Conservation (phyloP, 2,888 invertebrate genomes). For the Gastracanthus pulcherrimus region DNA sequence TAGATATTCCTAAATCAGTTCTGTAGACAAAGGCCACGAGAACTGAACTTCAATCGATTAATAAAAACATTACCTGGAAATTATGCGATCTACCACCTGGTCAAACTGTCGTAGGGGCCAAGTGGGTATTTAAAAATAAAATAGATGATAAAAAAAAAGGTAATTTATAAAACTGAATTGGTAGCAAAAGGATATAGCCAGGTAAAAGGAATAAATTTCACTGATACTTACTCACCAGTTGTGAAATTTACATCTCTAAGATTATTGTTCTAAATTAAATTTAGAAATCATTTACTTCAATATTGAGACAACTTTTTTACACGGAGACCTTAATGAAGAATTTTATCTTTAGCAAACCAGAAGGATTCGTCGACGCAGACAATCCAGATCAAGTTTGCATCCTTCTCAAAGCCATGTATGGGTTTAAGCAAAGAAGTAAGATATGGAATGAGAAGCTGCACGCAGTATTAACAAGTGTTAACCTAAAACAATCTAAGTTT, state of each 20-base stretch:
- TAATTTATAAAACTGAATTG: background rate
- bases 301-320: background rate
- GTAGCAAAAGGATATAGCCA: background rate
- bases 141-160: background rate
- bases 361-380: no score
- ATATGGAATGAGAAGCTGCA: slow-evolving; percentile 21
- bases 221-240: no score
- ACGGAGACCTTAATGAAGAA: no score
- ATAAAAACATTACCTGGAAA: background rate
- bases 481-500: background rate
- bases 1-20: background rate
- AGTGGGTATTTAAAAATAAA: slow-evolving; percentile 12
- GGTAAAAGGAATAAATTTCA: background rate
- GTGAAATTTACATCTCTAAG: background rate
- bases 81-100: background rate
- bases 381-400: background rate
- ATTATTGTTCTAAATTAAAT: background rate
- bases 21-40: background rate
- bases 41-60: background rate
- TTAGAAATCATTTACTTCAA: background rate
- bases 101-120: background rate
- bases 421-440: background rate
- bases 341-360: no score
- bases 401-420: slow-evolving; percentile 13
- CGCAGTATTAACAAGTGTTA: background rate